phyloP scores from a whole-genome alignment of 1,140 invertebrate species.

The Nephila pilipes region DNA sequence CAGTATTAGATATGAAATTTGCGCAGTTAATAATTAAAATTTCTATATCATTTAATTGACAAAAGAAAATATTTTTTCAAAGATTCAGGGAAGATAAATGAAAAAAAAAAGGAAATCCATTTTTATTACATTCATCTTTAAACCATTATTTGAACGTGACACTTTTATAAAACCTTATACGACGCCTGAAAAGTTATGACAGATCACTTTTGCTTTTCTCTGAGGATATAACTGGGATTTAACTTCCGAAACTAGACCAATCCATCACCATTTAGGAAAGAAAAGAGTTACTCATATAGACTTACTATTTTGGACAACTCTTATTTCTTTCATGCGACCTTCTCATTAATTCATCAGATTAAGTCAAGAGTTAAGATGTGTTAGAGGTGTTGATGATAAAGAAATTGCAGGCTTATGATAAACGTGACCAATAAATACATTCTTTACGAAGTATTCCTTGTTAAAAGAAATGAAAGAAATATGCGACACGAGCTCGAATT shows the following conservation, averaged over 20 bases:
- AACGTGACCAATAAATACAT: not conserved
- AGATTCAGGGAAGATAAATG: not conserved
- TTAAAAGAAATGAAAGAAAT: too few species aligned
- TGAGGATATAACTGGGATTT: not conserved
- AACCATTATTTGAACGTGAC: constrained; percentile 22
- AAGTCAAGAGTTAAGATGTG: not conserved
- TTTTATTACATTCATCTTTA: not conserved
- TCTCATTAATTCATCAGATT: not conserved
- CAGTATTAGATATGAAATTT: not conserved
- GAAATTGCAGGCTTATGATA: not conserved
- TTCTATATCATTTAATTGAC: not conserved
- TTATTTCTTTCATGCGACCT: not conserved
- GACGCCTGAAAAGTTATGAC: not conserved
- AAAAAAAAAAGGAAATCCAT: not conserved
- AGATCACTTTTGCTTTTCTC: not conserved
- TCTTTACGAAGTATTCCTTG: not conserved
- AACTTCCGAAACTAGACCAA: not conserved
- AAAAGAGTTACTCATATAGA: not conserved
- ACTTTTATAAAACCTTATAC: constrained; percentile 2
- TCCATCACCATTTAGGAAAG: constrained; percentile 16
- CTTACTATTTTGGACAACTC: not conserved
- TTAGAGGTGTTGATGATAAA: not conserved
- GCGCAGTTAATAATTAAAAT: not conserved
- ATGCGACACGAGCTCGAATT: too few species aligned
- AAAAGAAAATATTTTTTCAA: not conserved